Evolutionary conservation across 2,888 invertebrate genomes (phyloP).

Genomic region (Sisyra nigra): DNA sequence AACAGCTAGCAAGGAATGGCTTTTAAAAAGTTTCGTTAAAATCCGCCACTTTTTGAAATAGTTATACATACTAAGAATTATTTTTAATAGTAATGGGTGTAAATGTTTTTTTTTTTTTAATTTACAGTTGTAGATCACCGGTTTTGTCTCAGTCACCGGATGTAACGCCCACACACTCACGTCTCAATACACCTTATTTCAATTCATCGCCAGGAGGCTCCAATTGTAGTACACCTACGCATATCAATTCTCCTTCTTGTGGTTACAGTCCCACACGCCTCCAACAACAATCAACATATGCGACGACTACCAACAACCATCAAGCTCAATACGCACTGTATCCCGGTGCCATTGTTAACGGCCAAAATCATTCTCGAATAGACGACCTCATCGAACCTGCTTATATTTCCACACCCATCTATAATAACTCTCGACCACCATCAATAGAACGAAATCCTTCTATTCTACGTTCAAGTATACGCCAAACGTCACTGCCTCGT

Average conservation of each 20-base stretch:
- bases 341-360: constrained; percentile 9
- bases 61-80: no score
- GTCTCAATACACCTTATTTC: constrained; percentile 23
- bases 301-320: constrained; percentile 4
- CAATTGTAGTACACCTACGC: constrained; percentile 25
- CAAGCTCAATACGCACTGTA: constrained; percentile 9
- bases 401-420: constrained; percentile 22
- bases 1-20: no score
- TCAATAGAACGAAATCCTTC: constrained; percentile 19
- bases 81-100: no score
- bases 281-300: no score
- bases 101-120: no score
- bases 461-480: constrained; percentile 22
- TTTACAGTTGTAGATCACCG: constrained; percentile 17
- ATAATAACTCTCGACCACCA: constrained; percentile 20
- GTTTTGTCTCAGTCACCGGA: constrained; percentile 23
- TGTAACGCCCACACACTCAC: constrained; percentile 28
- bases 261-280: constrained; percentile 20
- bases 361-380: constrained; percentile 12
- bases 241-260: constrained; percentile 19
- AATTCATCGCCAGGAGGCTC: constrained; percentile 24
- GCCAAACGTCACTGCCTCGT: constrained; percentile 30
- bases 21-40: no score
- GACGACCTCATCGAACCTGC: constrained; percentile 26
- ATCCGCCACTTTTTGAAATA: no score